phyloP scores from a whole-genome alignment of 2,888 invertebrate genomes.

The Pseudococcus viburni region DNA sequence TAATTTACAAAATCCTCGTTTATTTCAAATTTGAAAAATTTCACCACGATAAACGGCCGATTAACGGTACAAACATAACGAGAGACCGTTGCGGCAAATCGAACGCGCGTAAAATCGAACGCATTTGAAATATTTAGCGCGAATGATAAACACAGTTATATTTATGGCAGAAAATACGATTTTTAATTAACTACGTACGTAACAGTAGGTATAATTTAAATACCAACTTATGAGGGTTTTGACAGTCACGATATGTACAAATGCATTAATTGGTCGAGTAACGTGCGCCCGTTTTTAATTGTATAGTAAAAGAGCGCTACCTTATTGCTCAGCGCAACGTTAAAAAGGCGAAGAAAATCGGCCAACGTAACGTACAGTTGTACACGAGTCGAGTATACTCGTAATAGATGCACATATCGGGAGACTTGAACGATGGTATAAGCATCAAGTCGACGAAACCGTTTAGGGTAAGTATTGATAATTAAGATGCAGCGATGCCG shows the following conservation, averaged over 20 bases:
- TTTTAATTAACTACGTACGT: constrained; percentile 2
- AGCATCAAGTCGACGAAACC: background rate
- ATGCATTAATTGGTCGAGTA: constrained; percentile 24
- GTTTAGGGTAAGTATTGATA: background rate
- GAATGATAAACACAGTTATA: constrained; percentile 17
- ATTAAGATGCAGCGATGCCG: background rate
- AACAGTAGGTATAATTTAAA: constrained; percentile 10
- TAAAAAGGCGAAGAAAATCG: constrained; percentile 16
- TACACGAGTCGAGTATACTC: background rate
- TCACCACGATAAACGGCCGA: background rate
- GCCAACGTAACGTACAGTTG: background rate
- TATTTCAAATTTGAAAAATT: background rate
- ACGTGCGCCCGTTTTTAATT: background rate
- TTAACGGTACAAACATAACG: background rate
- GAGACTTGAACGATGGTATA: constrained; percentile 34
- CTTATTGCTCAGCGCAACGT: constrained; percentile 16
- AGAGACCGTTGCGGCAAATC: background rate
- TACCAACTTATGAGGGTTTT: constrained; percentile 37
- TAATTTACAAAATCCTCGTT: no score
- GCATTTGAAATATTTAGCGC: constrained; percentile 37
- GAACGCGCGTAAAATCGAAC: background rate
- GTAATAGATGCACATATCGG: background rate
- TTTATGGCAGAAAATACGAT: constrained; percentile 29
- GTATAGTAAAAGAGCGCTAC: background rate
- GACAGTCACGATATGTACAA: constrained; percentile 44